phyloP scores from a whole-genome alignment of 1,140 invertebrate genomes.

The Drosophila orena region DNA sequence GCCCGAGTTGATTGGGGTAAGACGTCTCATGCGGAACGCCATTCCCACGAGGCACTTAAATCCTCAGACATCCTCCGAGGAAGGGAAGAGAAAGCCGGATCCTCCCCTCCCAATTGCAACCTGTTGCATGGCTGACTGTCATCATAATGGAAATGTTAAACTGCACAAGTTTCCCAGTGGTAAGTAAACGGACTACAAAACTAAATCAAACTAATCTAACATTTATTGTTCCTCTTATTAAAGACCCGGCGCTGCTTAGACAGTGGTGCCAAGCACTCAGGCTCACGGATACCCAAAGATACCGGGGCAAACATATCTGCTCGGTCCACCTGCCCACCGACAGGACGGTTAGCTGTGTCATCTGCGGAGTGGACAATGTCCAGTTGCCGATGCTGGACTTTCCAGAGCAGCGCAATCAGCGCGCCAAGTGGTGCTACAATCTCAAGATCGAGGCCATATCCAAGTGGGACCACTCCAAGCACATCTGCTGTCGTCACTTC shows the following conservation, averaged over 20 bases:
- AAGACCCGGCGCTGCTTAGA: constrained; percentile 48
- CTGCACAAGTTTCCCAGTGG: constrained; percentile 67
- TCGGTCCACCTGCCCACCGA: constrained; percentile 50
- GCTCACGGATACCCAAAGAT: constrained; percentile 42
- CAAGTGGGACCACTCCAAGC: constrained; percentile 68
- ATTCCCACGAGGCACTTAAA: constrained; percentile 59
- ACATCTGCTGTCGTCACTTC: constrained; percentile 67
- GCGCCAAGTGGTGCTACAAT: constrained; percentile 74
- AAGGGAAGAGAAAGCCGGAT: constrained; percentile 1
- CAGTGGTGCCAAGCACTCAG: constrained; percentile 60
- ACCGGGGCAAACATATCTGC: constrained; percentile 56
- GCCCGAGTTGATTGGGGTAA: constrained; percentile 63
- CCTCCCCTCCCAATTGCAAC: constrained; percentile 6
- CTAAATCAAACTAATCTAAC: background rate
- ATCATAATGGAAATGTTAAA: constrained; percentile 22
- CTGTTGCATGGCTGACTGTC: constrained; percentile 56
- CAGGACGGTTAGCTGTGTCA: constrained; percentile 36
- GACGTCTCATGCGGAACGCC: constrained; percentile 63
- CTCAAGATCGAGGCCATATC: constrained; percentile 67
- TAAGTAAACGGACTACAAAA: constrained; percentile 5
- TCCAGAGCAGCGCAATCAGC: constrained; percentile 63
- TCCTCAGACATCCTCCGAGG: background rate
- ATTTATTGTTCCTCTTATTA: background rate
- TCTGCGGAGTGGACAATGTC: constrained; percentile 51
- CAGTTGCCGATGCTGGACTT: constrained; percentile 62